Evolutionary conservation across 2,113 vertebrate species (phyloP), one percentile per base, ranked within the genome.

Genomic region (Plecturocebus donacophilus): DNA sequence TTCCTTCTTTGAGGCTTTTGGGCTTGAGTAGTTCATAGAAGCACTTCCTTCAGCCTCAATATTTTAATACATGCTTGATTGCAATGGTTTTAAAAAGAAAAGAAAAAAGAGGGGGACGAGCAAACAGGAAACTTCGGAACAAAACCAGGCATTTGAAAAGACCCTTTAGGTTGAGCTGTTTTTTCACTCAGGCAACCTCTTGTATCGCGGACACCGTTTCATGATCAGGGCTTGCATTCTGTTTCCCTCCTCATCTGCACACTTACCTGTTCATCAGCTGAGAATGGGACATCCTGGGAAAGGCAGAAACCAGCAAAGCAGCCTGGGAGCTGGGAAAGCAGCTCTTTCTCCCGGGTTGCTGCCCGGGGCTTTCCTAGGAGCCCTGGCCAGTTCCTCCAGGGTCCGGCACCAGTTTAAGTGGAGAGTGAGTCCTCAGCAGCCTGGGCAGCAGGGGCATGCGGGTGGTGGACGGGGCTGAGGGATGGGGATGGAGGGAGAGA

Each of bases 11-110:
- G 98, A 97, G 96, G 97, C 97, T 98, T 98, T 98, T 96, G 98
- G 98, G 97, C 97, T 98, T 98, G 98, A 98, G 98, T 98, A 94
- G 97, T 93, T 98, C 98, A 98, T 95, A 96, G 96, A 99, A 98
- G 98, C 96, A 97, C 98, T 97, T 98, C 97, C 93, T 77, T 95
- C 95, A 89, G 93, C 90, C 96, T 98, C 98, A 96, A 91, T 96
- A 98, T 98, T 95, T 87, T 94, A 91, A 79, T 84, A 95, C 81
- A 58, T 97, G 97, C 98, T 98, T 97, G 94, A 98, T 98, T 98
- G 97, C 98, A 96, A 96, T 94, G 97, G 95, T 97, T 98, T 98
- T 98, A 98, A 99, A 98, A 98, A 97, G 96, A 84, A 68, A 75
- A 83, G 25, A 12, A 32, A 14, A 42, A 87, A 75, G 82, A 95